phyloP scores from a whole-genome alignment of 2,113 vertebrate species.

The Mustela lutreola region DNA sequence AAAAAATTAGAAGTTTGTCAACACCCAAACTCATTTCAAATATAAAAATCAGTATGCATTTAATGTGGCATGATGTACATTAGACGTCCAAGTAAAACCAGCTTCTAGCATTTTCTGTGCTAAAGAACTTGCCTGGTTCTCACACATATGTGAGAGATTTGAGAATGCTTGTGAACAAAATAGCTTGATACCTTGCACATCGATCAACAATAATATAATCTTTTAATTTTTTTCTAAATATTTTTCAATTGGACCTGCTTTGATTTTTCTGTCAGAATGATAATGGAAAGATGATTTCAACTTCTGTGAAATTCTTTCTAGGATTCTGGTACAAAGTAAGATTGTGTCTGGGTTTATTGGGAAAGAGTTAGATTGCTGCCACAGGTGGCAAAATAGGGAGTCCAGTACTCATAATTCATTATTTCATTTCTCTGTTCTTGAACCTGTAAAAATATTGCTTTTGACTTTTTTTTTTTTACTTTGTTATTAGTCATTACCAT shows the following conservation, averaged over 20 bases:
- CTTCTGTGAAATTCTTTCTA: background rate
- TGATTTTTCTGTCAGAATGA: background rate
- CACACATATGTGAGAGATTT: background rate
- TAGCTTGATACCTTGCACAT: background rate
- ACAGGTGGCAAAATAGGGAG: background rate
- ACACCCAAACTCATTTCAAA: background rate
- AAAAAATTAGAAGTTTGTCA: background rate
- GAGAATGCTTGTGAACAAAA: slow-evolving; percentile 10
- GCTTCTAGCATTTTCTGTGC: background rate
- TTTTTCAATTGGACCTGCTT: background rate
- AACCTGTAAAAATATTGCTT: background rate
- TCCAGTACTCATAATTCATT: background rate
- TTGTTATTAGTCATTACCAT: background rate
- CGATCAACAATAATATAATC: background rate
- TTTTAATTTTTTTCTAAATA: background rate
- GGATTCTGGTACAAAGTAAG: background rate
- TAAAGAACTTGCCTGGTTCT: background rate
- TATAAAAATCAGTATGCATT: background rate
- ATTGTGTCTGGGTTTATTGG: background rate
- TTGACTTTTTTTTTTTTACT: background rate
- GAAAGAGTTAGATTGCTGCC: background rate
- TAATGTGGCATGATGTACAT: background rate
- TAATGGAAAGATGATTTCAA: background rate
- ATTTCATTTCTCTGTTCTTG: background rate
- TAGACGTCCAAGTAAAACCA: background rate